Conservation (phyloP, 2,888 invertebrate species). For the Rhorus exstirpatorius region DNA sequence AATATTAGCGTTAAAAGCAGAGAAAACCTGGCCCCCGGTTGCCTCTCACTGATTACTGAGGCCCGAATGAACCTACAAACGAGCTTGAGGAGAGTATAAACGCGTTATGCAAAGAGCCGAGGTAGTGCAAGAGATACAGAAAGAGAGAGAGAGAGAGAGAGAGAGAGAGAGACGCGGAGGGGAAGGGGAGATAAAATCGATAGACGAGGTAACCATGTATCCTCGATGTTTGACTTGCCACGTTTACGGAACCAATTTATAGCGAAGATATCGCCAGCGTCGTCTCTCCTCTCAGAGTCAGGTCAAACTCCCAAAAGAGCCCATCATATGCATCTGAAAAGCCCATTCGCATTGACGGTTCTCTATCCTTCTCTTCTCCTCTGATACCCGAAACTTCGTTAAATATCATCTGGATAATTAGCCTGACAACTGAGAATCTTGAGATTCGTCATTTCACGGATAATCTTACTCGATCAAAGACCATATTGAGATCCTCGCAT, state of each 20-base stretch:
- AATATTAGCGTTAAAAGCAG: slow-evolving; percentile 73
- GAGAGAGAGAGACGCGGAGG: slow-evolving; percentile 10
- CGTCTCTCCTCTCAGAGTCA: slow-evolving; percentile 38
- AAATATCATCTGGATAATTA: slow-evolving; percentile 16
- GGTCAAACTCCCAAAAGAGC: slow-evolving; percentile 24
- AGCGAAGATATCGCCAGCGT: slow-evolving; percentile 53
- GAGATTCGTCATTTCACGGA: background rate
- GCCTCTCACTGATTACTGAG: slow-evolving; percentile 76
- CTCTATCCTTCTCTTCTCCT: background rate
- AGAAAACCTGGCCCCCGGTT: slow-evolving; percentile 58
- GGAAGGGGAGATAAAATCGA: slow-evolving; percentile 10
- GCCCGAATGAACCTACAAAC: slow-evolving; percentile 73
- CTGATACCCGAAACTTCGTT: slow-evolving; percentile 8
- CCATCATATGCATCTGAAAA: slow-evolving; percentile 9
- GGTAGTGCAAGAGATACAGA: slow-evolving; percentile 14
- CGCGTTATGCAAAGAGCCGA: slow-evolving; percentile 37
- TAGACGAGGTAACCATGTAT: slow-evolving; percentile 59
- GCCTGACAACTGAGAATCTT: background rate
- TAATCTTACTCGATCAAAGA: background rate
- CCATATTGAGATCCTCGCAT: background rate
- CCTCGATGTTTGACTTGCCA: slow-evolving; percentile 65
- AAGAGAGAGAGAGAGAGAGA: slow-evolving; percentile 20
- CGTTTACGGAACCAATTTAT: slow-evolving; percentile 66
- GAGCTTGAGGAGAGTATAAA: slow-evolving; percentile 35
- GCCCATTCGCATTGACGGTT: slow-evolving; percentile 7